A percentile compares a stretch with the other conserved stretches of the same genome.
These are phyloP conservation scores for Amiota communis DNA, from an alignment of 2,888 invertebrate genomes.

Conservation along the genomic window DNA sequence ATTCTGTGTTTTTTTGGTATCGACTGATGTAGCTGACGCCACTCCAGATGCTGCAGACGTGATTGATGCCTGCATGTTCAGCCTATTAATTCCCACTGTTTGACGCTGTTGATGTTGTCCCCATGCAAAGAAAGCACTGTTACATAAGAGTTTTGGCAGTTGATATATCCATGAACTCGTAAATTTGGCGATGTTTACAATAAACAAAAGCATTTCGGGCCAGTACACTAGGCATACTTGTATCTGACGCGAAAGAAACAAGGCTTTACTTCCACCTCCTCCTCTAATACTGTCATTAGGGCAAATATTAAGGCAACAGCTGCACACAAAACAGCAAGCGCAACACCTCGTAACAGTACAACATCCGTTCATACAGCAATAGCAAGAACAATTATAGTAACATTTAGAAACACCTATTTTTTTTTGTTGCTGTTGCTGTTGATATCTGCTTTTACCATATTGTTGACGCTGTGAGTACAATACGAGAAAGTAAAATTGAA, in stretches of 20 bases:
- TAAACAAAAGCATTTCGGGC: background rate
- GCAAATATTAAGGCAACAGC: slow-evolving; percentile 28
- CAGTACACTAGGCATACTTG: background rate
- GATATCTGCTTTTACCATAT: background rate
- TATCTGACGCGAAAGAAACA: slow-evolving; percentile 6
- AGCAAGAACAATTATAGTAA: slow-evolving; percentile 53
- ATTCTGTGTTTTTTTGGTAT: slow-evolving; percentile 43
- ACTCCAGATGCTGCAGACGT: background rate
- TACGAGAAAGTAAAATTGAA: slow-evolving; percentile 10
- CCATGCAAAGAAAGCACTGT: background rate
- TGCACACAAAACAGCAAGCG: slow-evolving; percentile 42
- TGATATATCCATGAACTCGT: background rate
- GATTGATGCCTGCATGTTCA: slow-evolving; percentile 35
- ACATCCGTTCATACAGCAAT: slow-evolving; percentile 57
- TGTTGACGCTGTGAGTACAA: slow-evolving; percentile 7
- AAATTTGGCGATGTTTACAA: background rate
- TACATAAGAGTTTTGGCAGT: background rate
- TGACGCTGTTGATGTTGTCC: background rate
- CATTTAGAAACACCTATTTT: slow-evolving; percentile 37
- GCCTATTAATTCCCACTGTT: slow-evolving; percentile 26
- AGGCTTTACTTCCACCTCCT: background rate
- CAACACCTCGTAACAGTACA: slow-evolving; percentile 47
- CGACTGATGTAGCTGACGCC: slow-evolving; percentile 13
- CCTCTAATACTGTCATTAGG: background rate
- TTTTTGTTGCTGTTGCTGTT: background rate